phyloP scores from a whole-genome alignment of 2,113 vertebrate genomes.

The Corvus moneduloides region DNA sequence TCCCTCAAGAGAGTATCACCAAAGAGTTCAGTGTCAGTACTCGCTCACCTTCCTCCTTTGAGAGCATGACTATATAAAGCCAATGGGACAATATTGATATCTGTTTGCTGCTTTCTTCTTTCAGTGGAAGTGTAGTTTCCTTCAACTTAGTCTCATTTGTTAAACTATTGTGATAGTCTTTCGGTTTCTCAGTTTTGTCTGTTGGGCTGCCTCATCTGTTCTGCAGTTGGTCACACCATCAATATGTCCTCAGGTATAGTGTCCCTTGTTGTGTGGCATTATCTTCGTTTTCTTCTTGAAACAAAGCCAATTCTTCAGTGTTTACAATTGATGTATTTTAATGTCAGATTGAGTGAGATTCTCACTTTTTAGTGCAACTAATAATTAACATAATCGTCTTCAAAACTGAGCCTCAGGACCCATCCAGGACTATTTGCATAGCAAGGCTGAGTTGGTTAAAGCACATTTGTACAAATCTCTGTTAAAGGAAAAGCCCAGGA shows the following conservation, averaged over 20 bases:
- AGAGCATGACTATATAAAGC: not conserved
- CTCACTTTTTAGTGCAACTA: not conserved
- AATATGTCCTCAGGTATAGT: fast-evolving
- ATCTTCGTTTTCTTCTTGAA: not conserved
- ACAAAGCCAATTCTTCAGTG: not conserved
- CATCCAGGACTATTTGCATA: not conserved
- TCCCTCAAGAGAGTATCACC: not conserved
- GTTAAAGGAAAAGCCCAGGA: not conserved
- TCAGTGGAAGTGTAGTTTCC: not conserved
- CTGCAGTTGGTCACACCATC: not conserved
- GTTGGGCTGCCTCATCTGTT: not conserved
- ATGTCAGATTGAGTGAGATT: not conserved
- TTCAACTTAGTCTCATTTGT: not conserved
- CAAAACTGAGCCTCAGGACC: not conserved
- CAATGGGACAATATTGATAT: not conserved
- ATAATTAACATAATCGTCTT: not conserved
- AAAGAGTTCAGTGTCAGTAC: not conserved
- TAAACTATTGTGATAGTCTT: not conserved
- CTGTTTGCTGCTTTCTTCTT: not conserved
- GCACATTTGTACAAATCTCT: not conserved
- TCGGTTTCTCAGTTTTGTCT: not conserved
- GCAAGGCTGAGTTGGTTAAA: not conserved
- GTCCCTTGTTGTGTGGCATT: not conserved
- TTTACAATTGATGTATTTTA: not conserved
- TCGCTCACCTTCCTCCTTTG: not conserved